Evolutionary conservation across 1,140 invertebrate genomes (phyloP), one percentile per base, ranked within the genome.

Genomic region (Rhopalosiphum padi): DNA sequence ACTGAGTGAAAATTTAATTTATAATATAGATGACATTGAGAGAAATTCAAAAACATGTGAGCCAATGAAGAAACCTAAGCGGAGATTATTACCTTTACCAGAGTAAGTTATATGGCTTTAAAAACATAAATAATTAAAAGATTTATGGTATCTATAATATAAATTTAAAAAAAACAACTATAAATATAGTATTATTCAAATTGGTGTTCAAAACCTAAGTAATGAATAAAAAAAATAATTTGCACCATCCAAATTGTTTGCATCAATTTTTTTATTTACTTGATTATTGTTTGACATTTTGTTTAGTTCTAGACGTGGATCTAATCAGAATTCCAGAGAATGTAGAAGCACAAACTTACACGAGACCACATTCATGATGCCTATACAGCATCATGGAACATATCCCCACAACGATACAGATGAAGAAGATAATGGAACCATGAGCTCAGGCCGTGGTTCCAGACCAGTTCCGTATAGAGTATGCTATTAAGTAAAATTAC

Each of bases 291-390:
- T 35, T 77, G 15, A 77, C n/a, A n/a, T n/a, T 35, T n/a, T 15
- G 1, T 21, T 21, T 35, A 92, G 91, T 92, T 82, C 91, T 41
- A 92, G 91, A 85, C 91, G 91, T 18, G 48, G 48, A 37, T 85
- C 82, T 1, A 93, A n/a, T 55, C 91, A 93, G 25, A 85, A 35
- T n/a, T 86, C 91, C 30, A 93, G 91, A 55, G 91, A 93, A 41
- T 86, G 77, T 46, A 93, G 91, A 53, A 55, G 48, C n/a, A 30
- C 77, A 41, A 93, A 93, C 25, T 93, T 93, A n/a, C 91, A 93
- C 37, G 91, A 93, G 37, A 93, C 91, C 46, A 93, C 91, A 37
- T 93, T 93, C 37, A 93, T 85, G 82, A 93, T 93, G 91, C 91
- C 91, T 3, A 53, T 93, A 37, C 91, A 77, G 21, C 90, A 86